Evolutionary conservation across 2,888 invertebrate genomes (phyloP).

Genomic region (Caenorhabditis macrosperma): DNA sequence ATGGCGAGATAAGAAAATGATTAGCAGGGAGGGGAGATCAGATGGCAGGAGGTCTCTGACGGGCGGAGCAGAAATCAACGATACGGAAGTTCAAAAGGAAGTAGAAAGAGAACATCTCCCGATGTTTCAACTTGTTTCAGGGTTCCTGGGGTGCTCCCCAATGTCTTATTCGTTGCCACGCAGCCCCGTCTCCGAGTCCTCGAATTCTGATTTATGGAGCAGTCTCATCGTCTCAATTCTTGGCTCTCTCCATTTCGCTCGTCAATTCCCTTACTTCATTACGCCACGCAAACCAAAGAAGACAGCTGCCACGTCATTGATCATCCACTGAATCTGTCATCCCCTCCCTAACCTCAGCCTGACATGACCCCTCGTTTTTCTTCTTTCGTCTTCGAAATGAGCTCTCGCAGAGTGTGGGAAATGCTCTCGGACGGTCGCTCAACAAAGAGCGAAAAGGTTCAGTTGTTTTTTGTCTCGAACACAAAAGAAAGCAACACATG

Average conservation of each 20-base stretch:
- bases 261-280: background rate
- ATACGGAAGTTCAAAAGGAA: background rate
- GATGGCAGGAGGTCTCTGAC: background rate
- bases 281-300: background rate
- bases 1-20: constrained; percentile 14
- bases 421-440: background rate
- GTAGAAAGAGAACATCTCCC: background rate
- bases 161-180: constrained; percentile 10
- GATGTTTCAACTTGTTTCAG: background rate
- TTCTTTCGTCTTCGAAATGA: background rate
- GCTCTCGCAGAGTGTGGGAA: no score
- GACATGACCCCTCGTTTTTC: background rate
- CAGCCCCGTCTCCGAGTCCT: background rate
- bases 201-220: constrained; percentile 17
- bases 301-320: constrained; percentile 24
- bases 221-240: background rate
- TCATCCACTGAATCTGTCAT: constrained; percentile 2
- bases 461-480: constrained; percentile 19
- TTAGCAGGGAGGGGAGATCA: constrained; percentile 6
- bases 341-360: background rate
- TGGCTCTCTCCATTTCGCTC: background rate
- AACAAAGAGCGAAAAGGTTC: background rate
- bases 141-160: background rate
- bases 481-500: constrained; percentile 24
- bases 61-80: background rate